phyloP scores from a whole-genome alignment of 2,888 invertebrate genomes.

The Oxystoma pomonae region DNA sequence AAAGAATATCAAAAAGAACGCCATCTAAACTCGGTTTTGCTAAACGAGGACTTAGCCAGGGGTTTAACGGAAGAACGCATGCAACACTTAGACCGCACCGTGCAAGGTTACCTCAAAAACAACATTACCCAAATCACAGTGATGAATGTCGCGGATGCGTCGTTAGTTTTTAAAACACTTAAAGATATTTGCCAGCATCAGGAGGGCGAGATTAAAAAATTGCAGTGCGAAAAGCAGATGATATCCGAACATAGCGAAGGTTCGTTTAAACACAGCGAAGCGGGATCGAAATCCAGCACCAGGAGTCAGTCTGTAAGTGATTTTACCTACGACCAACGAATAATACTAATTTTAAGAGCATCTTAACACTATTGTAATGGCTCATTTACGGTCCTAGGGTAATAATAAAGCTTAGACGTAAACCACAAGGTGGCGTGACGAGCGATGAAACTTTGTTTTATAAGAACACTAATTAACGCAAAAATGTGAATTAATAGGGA shows the following conservation, averaged over 20 bases:
- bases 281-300: slow-evolving; percentile 14
- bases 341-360: no score
- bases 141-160: slow-evolving; percentile 42
- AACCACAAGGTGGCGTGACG: no score
- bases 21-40: slow-evolving; percentile 41
- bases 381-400: no score
- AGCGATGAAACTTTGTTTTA: no score
- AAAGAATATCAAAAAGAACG: slow-evolving; percentile 37
- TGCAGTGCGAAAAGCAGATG: slow-evolving; percentile 15
- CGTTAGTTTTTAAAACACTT: slow-evolving; percentile 40
- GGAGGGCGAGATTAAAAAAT: slow-evolving; percentile 30
- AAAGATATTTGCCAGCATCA: slow-evolving; percentile 39
- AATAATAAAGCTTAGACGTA: no score
- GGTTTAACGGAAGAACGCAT: slow-evolving; percentile 41
- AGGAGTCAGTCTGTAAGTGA: slow-evolving; percentile 10
- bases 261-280: slow-evolving; percentile 13
- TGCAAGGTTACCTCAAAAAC: slow-evolving; percentile 41
- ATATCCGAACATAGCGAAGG: slow-evolving; percentile 11
- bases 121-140: slow-evolving; percentile 42
- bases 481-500: no score
- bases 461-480: no score
- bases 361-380: no score
- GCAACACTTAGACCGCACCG: slow-evolving; percentile 40
- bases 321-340: no score
- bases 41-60: slow-evolving; percentile 38